Conservation (phyloP, 2,113 vertebrate species). For the Cyanoliseus patagonus region DNA sequence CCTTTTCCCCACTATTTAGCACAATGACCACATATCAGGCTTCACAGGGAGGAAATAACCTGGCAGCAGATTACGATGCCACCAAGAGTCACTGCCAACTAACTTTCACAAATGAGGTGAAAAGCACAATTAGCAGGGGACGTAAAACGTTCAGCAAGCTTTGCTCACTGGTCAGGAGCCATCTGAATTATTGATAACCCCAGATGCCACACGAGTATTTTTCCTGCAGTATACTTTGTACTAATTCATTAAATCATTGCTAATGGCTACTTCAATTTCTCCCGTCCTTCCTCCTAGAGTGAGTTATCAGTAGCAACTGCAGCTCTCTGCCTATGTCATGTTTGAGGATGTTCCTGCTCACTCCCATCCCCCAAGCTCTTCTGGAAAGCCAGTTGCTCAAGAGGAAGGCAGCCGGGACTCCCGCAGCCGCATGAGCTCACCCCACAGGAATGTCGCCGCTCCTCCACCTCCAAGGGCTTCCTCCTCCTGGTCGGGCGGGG, state of each 20-base stretch:
- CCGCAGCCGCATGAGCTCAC: background rate
- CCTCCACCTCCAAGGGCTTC: background rate
- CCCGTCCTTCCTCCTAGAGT: background rate
- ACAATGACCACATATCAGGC: background rate
- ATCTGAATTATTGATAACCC: background rate
- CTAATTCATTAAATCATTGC: background rate
- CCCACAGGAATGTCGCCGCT: background rate
- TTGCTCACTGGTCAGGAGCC: background rate
- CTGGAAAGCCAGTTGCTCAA: background rate
- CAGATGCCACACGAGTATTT: accelerated
- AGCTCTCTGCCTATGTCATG: accelerated
- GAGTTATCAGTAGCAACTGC: background rate
- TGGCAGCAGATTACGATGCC: background rate
- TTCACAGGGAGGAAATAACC: background rate
- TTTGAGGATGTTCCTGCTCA: background rate
- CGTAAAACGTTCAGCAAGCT: background rate
- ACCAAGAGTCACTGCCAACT: background rate
- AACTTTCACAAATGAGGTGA: background rate
- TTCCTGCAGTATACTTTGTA: background rate
- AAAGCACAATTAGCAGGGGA: background rate
- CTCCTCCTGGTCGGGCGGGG: background rate
- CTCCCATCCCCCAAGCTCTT: background rate
- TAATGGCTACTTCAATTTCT: background rate
- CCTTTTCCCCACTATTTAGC: background rate
- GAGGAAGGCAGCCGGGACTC: background rate